Conservation (phyloP, 2,113 vertebrate genomes). For the Falco punctatus region DNA sequence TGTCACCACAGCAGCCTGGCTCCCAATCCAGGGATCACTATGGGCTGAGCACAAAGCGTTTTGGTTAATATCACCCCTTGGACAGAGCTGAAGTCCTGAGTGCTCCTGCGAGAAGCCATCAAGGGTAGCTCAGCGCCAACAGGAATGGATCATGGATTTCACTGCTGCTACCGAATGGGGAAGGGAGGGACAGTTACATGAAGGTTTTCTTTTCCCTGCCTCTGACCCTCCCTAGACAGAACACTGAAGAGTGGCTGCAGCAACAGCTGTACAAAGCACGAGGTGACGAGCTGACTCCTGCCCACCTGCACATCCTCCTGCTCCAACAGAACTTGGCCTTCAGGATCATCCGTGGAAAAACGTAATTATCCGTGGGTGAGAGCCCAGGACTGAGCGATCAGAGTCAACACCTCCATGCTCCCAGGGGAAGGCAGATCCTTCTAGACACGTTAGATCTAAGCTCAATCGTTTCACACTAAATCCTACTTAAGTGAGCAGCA, state of each 20-base stretch:
- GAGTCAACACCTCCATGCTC: not conserved
- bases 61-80: not conserved
- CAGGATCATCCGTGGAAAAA: not conserved
- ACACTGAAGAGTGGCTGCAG: not conserved
- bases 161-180: not conserved
- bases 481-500: not conserved
- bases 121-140: not conserved
- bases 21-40: not conserved
- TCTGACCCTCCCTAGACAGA: not conserved
- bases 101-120: not conserved
- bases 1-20: conserved; percentile 17
- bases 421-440: not conserved
- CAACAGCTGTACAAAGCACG: conserved; percentile 9
- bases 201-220: not conserved
- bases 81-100: not conserved
- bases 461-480: not conserved
- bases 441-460: conserved; percentile 13
- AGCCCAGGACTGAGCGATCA: conserved; percentile 53
- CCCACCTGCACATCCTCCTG: conserved; percentile 30
- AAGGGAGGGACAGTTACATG: conserved; percentile 20
- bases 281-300: conserved; percentile 24
- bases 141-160: not conserved
- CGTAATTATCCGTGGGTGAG: not conserved
- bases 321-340: conserved; percentile 45
- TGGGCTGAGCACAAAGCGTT: not conserved